phyloP scores from a whole-genome alignment of 2,797 vertebrate species.

The Sebastes matsubarae region DNA sequence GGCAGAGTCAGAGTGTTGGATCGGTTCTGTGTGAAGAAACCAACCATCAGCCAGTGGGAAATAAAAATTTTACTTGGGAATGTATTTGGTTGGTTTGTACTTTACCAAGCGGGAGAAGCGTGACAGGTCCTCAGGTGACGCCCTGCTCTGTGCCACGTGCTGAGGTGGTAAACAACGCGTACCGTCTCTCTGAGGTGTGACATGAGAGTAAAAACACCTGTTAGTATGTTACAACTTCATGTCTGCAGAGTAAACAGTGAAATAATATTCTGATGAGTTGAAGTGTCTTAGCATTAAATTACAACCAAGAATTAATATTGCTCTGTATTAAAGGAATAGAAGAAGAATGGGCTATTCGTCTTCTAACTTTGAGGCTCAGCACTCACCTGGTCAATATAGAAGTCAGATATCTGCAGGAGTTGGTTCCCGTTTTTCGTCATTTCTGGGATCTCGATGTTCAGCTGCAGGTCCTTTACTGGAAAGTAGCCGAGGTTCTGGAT shows the following conservation, averaged over 20 bases:
- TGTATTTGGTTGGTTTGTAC: background rate
- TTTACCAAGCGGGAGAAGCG: conserved; percentile 89
- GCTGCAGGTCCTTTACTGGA: conserved; percentile 85
- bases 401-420: conserved; percentile 86
- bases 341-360: background rate
- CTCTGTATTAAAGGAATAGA: background rate
- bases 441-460: conserved; percentile 91
- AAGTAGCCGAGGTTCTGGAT: conserved; percentile 96
- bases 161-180: conserved; percentile 80
- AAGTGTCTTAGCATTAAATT: background rate
- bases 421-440: conserved; percentile 92
- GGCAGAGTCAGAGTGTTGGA: conserved; percentile 89
- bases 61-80: background rate
- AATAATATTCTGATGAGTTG: background rate
- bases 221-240: background rate
- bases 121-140: conserved; percentile 87
- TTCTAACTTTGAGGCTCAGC: background rate
- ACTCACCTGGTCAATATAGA: conserved; percentile 86
- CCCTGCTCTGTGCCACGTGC: conserved; percentile 81
- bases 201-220: background rate
- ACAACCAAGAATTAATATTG: background rate
- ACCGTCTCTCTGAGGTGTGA: conserved; percentile 77
- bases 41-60: background rate
- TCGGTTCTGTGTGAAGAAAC: conserved; percentile 84
- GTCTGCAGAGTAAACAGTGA: background rate